phyloP scores from a whole-genome alignment of 2,888 invertebrate species.

The Hyposoter dolosus region DNA sequence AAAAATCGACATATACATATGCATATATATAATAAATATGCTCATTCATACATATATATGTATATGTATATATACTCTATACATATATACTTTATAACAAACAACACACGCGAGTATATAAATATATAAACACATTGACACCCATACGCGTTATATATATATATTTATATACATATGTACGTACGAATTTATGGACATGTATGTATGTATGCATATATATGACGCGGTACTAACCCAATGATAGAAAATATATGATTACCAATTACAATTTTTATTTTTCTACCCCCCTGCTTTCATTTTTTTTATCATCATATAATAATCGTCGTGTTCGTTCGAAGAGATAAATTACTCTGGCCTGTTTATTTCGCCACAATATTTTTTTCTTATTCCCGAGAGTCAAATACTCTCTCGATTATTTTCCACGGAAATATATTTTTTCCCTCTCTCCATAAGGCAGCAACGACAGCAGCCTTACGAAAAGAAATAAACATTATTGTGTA shows the following conservation, averaged over 20 bases:
- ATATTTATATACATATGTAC: conserved; percentile 45
- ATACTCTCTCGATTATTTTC: neutral
- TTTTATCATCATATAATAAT: conserved; percentile 63
- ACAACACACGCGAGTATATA: conserved; percentile 61
- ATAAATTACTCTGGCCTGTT: neutral
- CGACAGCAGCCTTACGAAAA: conserved; percentile 43
- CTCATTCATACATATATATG: conserved; percentile 37
- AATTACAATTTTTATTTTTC: conserved; percentile 79
- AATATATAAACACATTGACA: conserved; percentile 68
- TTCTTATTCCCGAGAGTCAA: neutral
- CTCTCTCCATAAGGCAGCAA: conserved; percentile 2
- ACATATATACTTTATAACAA: conserved; percentile 22
- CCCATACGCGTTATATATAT: conserved; percentile 35
- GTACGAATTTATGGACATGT: conserved; percentile 71
- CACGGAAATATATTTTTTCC: conserved; percentile 40
- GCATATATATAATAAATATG: conserved; percentile 46
- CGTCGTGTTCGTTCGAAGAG: conserved; percentile 43
- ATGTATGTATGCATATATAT: conserved; percentile 75
- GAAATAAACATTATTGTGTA: conserved; percentile 47
- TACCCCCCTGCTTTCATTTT: conserved; percentile 64
- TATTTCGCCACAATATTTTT: neutral
- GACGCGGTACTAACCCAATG: conserved; percentile 81
- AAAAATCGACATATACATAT: conserved; percentile 71
- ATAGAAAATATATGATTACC: conserved; percentile 82
- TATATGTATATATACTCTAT: conserved; percentile 66